Conservation (phyloP, 2,888 invertebrate genomes). For the Stenodema calcarata region DNA sequence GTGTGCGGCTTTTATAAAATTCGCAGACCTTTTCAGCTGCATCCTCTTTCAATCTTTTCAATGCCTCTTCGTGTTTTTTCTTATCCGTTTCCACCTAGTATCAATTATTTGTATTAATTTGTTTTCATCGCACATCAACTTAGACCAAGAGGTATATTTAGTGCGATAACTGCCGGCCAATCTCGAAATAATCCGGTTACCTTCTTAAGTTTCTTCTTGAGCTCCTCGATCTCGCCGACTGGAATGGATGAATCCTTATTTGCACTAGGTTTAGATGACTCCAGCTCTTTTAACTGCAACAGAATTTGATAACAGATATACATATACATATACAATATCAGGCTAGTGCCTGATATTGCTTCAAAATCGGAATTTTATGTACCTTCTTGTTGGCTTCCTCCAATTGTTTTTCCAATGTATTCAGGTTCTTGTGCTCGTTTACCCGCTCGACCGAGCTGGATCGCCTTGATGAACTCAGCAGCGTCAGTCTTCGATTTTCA, state of each 20-base stretch:
- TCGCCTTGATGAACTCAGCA: slow-evolving; percentile 67
- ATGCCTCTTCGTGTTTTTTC: slow-evolving; percentile 69
- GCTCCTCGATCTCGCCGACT: slow-evolving; percentile 62
- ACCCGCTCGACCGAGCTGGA: slow-evolving; percentile 63
- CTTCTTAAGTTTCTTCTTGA: slow-evolving; percentile 65
- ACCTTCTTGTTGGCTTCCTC: slow-evolving; percentile 67
- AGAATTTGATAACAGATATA: too few species aligned
- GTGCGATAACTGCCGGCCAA: too few species aligned
- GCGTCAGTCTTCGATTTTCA: slow-evolving; percentile 76
- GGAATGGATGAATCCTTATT: slow-evolving; percentile 49
- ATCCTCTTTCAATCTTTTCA: slow-evolving; percentile 72
- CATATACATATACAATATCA: too few species aligned
- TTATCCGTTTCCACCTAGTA: slow-evolving; percentile 70
- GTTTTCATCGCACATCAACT: too few species aligned
- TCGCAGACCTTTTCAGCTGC: slow-evolving; percentile 65
- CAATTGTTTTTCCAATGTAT: slow-evolving; percentile 69
- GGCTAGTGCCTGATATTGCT: too few species aligned
- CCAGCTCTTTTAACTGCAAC: slow-evolving; percentile 65
- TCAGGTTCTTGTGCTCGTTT: slow-evolving; percentile 67
- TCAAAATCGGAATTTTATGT: too few species aligned
- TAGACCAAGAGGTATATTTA: too few species aligned
- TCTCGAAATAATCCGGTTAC: too few species aligned
- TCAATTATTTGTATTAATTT: too few species aligned
- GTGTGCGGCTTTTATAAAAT: slow-evolving; percentile 70
- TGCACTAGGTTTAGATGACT: slow-evolving; percentile 59